These are phyloP conservation scores for Eumaeus atala DNA, from an alignment of 1,140 invertebrate species.

Conservation along the genomic window DNA sequence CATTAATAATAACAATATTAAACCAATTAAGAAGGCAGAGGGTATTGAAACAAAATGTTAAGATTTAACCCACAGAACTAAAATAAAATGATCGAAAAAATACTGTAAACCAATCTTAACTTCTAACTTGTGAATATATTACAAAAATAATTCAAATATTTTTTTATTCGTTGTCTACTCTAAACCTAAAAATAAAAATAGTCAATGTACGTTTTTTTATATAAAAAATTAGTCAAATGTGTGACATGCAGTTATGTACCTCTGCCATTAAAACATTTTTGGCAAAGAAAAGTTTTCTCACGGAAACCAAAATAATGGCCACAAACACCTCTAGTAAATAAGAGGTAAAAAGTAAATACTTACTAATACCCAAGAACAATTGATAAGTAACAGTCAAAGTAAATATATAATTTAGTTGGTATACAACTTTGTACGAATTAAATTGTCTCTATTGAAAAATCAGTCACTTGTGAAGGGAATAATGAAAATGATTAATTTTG, in stretches of 20 bases:
- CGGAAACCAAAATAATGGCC: slow-evolving; percentile 25
- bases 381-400: slow-evolving; percentile 3
- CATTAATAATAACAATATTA: slow-evolving; percentile 26
- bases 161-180: slow-evolving; percentile 32
- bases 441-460: neutral
- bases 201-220: slow-evolving; percentile 21
- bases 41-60: slow-evolving; percentile 36
- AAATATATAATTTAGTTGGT: neutral
- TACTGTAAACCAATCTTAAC: slow-evolving; percentile 52
- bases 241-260: slow-evolving; percentile 16
- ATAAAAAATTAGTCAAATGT: slow-evolving; percentile 19
- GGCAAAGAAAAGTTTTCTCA: slow-evolving; percentile 20
- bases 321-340: slow-evolving; percentile 18
- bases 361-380: slow-evolving; percentile 1
- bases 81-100: slow-evolving; percentile 41
- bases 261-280: slow-evolving; percentile 21
- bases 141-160: slow-evolving; percentile 42
- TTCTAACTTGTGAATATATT: slow-evolving; percentile 51
- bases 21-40: slow-evolving; percentile 41
- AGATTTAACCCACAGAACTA: slow-evolving; percentile 43
- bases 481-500: neutral
- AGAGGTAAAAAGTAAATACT: slow-evolving; percentile 12
- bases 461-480: neutral
- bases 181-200: slow-evolving; percentile 33
- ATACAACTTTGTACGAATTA: slow-evolving; percentile 4